A percentile compares a stretch with the other conserved stretches of the same genome.
Conservation (phyloP, 2,113 vertebrate species). For the Callopanchax toddi region DNA sequence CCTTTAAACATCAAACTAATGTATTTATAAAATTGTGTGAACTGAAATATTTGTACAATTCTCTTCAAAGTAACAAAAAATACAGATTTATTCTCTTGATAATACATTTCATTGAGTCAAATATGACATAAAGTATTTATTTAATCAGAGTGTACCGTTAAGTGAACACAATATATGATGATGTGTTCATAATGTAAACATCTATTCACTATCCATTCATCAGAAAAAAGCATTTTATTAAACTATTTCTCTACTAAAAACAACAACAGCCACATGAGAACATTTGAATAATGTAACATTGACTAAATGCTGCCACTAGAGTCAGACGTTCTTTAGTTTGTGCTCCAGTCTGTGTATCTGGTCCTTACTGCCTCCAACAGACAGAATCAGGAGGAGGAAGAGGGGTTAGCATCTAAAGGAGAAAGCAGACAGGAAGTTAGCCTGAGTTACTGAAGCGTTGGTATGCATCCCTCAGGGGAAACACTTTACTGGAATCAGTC, state of each 20-base stretch:
- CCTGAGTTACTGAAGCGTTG: too few species aligned
- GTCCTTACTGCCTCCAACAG: conserved; percentile 14
- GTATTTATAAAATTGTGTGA: not conserved
- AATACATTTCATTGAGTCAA: not conserved
- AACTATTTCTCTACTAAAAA: too few species aligned
- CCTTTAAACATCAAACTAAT: not conserved
- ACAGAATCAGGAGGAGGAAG: conserved; percentile 41
- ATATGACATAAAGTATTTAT: not conserved
- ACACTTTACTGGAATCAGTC: not conserved
- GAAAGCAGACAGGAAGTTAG: not conserved
- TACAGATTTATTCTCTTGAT: not conserved
- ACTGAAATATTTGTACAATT: not conserved
- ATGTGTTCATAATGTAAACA: conserved; percentile 6
- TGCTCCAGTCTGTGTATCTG: not conserved
- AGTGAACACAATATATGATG: not conserved
- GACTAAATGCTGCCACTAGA: too few species aligned
- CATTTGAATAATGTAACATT: too few species aligned
- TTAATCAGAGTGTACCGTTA: not conserved
- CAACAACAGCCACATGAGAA: not conserved
- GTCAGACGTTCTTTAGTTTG: not conserved
- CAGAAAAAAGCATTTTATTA: too few species aligned
- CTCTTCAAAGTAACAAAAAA: not conserved
- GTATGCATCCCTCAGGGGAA: not conserved
- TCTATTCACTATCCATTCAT: not conserved
- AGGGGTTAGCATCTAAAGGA: conserved; percentile 41